Evolutionary conservation across 2,797 vertebrate species (phyloP), one percentile per base, ranked within the genome.

Genomic region (Syndactyla subalaris): DNA sequence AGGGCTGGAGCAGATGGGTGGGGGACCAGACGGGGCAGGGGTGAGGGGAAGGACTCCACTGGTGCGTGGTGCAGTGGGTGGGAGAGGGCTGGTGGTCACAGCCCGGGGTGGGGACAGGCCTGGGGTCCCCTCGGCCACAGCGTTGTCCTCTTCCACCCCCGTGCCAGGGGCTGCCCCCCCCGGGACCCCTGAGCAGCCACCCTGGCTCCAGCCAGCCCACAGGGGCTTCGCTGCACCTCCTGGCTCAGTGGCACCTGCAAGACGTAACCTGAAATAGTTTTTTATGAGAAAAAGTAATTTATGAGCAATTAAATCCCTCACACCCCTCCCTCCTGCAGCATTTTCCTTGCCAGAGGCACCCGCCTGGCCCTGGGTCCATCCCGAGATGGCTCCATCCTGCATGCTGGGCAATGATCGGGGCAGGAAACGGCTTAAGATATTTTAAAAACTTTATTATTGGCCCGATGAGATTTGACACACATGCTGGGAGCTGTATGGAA

Each of bases 401-500:
- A 5, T 59, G 57, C 48, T 15, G 32, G 94, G 95, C 81, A 96
- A 96, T 88, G 95, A 96, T 16, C n/a, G 43, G 88, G 89, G 89
- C 87, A 90, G 79, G 61, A 83, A 90, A 81, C 89, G 1, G 78
- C 59, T 82, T 72, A 72, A 12, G 51, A 88, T 97, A 96, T 96
- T 95, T 97, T 97, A 97, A 96, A 97, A 97, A 97, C 86, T 93
- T 96, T 97, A 97, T 97, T 97, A 92, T 96, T 95, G 97, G 96
- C 95, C 97, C 67, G 77, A 97, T 96, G 95, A 94, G 88, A 85
- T 95, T 93, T 97, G 96, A 97, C 97, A 97, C 96, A 95, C 97
- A 97, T 97, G 97, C 97, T 97, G 96, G 97, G 96, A 97, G 96
- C 95, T 96, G 96, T 95, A 97, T 96, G 97, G 97, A 96, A 91